phyloP scores from a whole-genome alignment of 2,113 vertebrate species.

The Actenoides lindsayi region DNA sequence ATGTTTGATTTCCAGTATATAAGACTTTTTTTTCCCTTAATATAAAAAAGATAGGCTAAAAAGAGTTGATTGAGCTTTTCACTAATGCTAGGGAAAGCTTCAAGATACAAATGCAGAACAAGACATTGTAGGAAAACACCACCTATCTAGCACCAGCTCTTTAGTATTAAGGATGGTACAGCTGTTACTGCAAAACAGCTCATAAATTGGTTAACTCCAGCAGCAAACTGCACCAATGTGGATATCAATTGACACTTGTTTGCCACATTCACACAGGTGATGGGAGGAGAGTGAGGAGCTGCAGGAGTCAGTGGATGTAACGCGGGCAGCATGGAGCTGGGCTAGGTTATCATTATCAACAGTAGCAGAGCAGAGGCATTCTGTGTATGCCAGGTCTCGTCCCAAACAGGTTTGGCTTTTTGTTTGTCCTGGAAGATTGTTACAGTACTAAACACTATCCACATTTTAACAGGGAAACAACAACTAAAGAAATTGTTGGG shows the following conservation, averaged over 20 bases:
- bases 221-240: not conserved
- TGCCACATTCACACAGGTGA: constrained; percentile 49
- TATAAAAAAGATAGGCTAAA: not conserved
- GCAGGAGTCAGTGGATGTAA: too few species aligned
- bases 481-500: not conserved
- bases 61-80: not conserved
- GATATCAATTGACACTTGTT: constrained; percentile 5
- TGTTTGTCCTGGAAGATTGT: not conserved
- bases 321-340: rapidly evolving
- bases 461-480: not conserved
- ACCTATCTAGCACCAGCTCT: not conserved
- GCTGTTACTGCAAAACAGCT: not conserved
- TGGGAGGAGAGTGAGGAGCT: constrained; percentile 14
- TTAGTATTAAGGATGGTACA: not conserved
- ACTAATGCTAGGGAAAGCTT: not conserved
- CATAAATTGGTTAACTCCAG: not conserved
- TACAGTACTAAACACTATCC: not conserved
- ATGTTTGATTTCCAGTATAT: not conserved
- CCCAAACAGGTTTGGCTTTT: not conserved
- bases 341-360: not conserved
- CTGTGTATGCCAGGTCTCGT: not conserved
- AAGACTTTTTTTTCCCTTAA: not conserved
- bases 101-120: not conserved
- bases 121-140: not conserved
- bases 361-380: not conserved